Evolutionary conservation across 2,888 invertebrate species (phyloP).

Genomic region (Mystacides longicornis): DNA sequence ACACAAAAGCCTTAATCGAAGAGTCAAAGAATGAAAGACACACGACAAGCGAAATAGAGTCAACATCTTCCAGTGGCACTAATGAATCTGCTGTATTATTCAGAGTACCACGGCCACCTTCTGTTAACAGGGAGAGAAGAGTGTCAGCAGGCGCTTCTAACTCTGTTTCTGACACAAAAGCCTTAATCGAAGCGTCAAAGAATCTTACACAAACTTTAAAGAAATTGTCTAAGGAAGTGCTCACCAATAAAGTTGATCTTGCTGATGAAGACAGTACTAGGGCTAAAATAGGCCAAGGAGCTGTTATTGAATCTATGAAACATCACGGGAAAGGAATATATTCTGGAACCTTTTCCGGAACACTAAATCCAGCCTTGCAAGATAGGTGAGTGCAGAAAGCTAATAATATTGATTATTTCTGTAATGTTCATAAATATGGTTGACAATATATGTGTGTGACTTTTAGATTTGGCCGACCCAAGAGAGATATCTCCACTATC

Average conservation of each 20-base stretch:
- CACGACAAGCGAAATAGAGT: constrained; percentile 42
- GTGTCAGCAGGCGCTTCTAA: constrained; percentile 29
- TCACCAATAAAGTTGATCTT: constrained; percentile 57
- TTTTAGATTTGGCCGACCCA: constrained; percentile 71
- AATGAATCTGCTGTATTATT: constrained; percentile 17
- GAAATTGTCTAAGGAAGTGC: constrained; percentile 82
- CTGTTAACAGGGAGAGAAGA: constrained; percentile 27
- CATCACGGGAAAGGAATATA: constrained; percentile 93
- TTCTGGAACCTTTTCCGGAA: constrained; percentile 94
- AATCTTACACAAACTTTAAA: constrained; percentile 87
- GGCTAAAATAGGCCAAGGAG: constrained; percentile 52
- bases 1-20: constrained; percentile 74
- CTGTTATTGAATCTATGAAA: constrained; percentile 86
- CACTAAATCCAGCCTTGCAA: constrained; percentile 86
- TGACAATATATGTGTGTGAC: background rate
- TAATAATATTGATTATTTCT: constrained; percentile 20
- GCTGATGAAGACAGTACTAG: constrained; percentile 39
- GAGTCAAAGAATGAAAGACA: constrained; percentile 88
- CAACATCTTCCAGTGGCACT: constrained; percentile 11
- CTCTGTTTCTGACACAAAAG: constrained; percentile 57
- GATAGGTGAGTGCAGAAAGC: too few relatives aligned
- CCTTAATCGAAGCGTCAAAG: constrained; percentile 82
- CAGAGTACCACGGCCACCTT: constrained; percentile 24
- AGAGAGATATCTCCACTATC: constrained; percentile 90
- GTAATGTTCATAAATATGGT: background rate